Evolutionary conservation across 2,797 vertebrate genomes (phyloP), one percentile per base, ranked within the genome.

Genomic region (Enteromius treurensis): DNA sequence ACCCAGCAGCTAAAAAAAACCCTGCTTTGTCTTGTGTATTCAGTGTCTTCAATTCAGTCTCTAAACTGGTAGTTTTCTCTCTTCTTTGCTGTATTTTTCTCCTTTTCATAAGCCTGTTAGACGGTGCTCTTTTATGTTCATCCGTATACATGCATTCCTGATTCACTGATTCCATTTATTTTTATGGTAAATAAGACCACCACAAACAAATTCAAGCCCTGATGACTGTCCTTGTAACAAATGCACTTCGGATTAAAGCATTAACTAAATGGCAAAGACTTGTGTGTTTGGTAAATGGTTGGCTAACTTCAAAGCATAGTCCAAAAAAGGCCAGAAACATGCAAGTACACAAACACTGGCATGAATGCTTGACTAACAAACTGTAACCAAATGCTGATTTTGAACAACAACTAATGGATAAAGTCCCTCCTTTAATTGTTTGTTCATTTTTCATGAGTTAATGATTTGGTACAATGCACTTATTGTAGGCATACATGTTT

Each of bases 31-130:
- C 64, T 84, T 32, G 29, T 55, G 55, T 62, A 77, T 77, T 80
- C 49, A 58, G 67, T 55, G 81, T 74, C 83, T 77, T 86, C 71
- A 80, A 84, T 80, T 84, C 69, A 73, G 69, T 23, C 14, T n/a
- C 69, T 49, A 64, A 62, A 73, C 69, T 64, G 69, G 29, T 71
- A 26, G 8, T 23, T 81, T 64, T 26, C 55, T 19, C 40, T 45
- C 78, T 70, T 70, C 65, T 73, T 73, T 81, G 34, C 34, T 84
- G 49, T 75, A 70, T 85, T 82, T 85, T 32, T 19, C 14, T 74
- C 62, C 75, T 70, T 37, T 53, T 53, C 29, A 69, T 45, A 74
- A 83, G 53, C 60, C 64, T 65, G 79, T 81, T 71, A 79, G 60
- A n/a, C 49, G 15, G 37, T 45, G 53, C 55, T 37, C 84, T 80